These are phyloP conservation scores for Diadromus collaris DNA, from an alignment of 2,888 invertebrate species.

Conservation along the genomic window DNA sequence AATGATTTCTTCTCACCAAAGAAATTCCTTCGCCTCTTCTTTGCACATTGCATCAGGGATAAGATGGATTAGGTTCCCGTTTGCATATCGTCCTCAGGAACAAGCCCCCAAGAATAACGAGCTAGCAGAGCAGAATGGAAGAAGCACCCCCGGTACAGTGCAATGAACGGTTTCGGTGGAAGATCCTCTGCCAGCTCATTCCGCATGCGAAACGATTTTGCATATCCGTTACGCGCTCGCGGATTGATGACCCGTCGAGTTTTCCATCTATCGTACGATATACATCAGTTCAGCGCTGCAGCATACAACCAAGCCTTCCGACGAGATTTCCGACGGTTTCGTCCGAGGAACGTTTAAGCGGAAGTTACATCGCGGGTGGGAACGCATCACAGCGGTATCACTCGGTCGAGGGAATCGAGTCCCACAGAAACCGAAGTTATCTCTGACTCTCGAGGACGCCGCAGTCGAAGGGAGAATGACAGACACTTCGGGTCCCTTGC, in stretches of 20 bases:
- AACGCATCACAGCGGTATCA: conserved; percentile 19
- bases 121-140: background rate
- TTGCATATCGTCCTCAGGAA: conserved; percentile 7
- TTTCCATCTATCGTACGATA: conserved; percentile 34
- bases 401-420: conserved; percentile 20
- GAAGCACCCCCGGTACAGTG: background rate
- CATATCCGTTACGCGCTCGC: conserved; percentile 55
- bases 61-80: conserved; percentile 28
- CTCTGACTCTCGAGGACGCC: background rate
- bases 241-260: conserved; percentile 56
- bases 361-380: conserved; percentile 49
- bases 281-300: background rate
- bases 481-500: conserved; percentile 30
- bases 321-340: conserved; percentile 32
- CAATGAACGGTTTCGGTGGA: conserved; percentile 28
- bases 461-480: conserved; percentile 23
- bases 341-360: conserved; percentile 40
- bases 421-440: conserved; percentile 29
- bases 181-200: conserved; percentile 55
- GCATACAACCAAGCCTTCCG: too few species aligned
- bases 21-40: background rate
- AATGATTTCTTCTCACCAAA: background rate
- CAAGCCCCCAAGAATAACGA: background rate
- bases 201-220: conserved; percentile 57
- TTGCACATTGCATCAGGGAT: background rate